Evolutionary conservation across 1,140 invertebrate genomes (phyloP).

Genomic region (Rhopalosiphum padi): DNA sequence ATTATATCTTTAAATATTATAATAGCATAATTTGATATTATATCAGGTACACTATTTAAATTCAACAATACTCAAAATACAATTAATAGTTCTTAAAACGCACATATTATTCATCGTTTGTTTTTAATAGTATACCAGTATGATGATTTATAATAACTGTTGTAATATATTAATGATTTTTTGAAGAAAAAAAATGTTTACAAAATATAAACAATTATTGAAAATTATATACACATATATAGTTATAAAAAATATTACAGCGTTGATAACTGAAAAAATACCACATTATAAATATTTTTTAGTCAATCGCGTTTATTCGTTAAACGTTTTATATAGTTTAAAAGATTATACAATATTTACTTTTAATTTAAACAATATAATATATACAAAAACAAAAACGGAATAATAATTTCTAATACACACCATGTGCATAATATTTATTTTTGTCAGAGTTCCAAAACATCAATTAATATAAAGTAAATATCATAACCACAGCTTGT

Average conservation of each 20-base stretch:
- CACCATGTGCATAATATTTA: neutral
- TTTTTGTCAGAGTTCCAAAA: neutral
- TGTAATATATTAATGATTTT: neutral
- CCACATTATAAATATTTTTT: neutral
- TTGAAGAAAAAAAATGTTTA: neutral
- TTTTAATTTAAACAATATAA: constrained; percentile 1
- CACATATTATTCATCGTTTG: too few relatives aligned
- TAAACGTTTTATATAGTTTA: neutral
- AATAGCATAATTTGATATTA: neutral
- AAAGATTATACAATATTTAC: neutral
- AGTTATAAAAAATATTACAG: neutral
- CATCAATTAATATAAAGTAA: neutral
- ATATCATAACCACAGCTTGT: neutral
- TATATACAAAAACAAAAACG: neutral
- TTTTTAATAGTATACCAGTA: too few relatives aligned
- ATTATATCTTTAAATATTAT: neutral
- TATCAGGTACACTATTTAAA: neutral
- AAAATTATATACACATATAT: neutral
- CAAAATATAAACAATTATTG: neutral
- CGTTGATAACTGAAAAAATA: neutral
- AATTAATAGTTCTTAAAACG: neutral
- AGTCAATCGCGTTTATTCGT: neutral
- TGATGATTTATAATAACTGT: too few relatives aligned
- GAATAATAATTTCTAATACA: neutral
- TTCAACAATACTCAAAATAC: neutral